Evolutionary conservation across 2,113 vertebrate genomes (phyloP), one percentile per base, ranked within the genome.

Genomic region (Sigmodon hispidus): DNA sequence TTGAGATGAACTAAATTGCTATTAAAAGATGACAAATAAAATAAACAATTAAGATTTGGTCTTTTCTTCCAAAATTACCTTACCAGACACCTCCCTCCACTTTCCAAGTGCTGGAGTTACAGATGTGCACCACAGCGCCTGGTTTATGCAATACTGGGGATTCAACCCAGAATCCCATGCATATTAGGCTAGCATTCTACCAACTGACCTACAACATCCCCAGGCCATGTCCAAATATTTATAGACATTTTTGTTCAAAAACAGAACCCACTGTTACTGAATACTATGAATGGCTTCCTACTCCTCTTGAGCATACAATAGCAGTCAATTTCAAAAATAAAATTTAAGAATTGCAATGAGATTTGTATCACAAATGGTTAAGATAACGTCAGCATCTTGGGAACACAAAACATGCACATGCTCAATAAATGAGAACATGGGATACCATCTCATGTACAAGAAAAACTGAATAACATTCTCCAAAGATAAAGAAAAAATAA

Each of bases 1-100:
- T n/a, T 98, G 98, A 87, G 98, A 94, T 52, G 98, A 86, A 93
- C 98, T 95, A 94, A 98, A 98, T 26, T 98, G 98, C 98, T 98
- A 95, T 77, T 90, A 91, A 63, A 93, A 97, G 34, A 90, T 24
- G 93, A 96, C 1, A 98, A 3, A 97, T 0, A n/a, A 97, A 96
- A 97, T 3, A 24, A 26, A 70, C 26, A 84, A 87, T 97, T 95
- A 98, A 65, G 22, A 93, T 85, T 96, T 95, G 75, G 36, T 5
- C n/a, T 80, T 95, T 80, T 92, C 84, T 87, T 90, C 65, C 93
- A 97, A 95, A 97, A 88, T 67, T 73, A 83, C 57, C 55, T 90
- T 15, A 94, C 69, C 61, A 86, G 26, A 61, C 7, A 87, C 24
- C 43, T 87, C 70, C 26, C 40, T 40, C n/a, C 40, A 36, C 61